Conservation (phyloP, 2,888 invertebrate genomes). For the Alentia gelatinosa region DNA sequence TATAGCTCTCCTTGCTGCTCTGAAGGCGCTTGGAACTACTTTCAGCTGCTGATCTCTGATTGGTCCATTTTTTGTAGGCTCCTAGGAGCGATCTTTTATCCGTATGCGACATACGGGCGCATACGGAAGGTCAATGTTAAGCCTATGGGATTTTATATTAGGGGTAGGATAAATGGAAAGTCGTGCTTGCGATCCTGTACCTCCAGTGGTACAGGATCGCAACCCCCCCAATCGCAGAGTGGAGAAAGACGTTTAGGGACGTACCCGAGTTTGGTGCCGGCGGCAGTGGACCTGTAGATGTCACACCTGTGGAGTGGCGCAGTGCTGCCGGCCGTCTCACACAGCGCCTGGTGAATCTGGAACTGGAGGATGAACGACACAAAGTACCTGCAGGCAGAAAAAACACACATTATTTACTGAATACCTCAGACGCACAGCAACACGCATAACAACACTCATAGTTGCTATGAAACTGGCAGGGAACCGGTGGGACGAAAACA, state of each 20-base stretch:
- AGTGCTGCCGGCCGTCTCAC: constrained; percentile 88
- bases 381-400: constrained; percentile 87
- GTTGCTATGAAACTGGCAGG: not conserved
- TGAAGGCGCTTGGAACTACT: no score
- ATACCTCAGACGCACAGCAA: not conserved
- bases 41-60: no score
- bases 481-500: no score
- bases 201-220: no score
- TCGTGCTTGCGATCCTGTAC: not conserved
- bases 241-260: not conserved
- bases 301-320: constrained; percentile 94
- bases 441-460: not conserved
- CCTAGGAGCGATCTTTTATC: not conserved
- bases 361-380: constrained; percentile 96
- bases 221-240: no score
- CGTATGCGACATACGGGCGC: not conserved
- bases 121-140: not conserved
- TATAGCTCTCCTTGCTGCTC: no score
- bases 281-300: constrained; percentile 92
- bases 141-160: not conserved
- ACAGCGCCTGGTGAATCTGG: constrained; percentile 93
- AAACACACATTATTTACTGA: not conserved
- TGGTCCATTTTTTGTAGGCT: no score
- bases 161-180: not conserved
- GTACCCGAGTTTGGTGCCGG: constrained; percentile 91